Evolutionary conservation across 2,113 vertebrate genomes (phyloP).

Genomic region (Grallaria varia): DNA sequence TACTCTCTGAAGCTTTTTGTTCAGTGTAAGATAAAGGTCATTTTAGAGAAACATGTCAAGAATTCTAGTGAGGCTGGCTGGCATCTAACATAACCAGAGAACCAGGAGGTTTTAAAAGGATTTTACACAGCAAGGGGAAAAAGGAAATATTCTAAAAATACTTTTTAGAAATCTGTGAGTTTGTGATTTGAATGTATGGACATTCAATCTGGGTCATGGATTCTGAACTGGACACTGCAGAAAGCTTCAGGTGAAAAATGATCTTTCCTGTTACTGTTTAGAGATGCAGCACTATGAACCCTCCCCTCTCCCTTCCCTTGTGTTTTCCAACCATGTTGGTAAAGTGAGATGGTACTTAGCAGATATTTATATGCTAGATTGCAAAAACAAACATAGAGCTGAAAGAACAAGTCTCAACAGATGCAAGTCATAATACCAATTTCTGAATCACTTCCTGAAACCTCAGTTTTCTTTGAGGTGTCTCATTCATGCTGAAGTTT

Average conservation of each 20-base stretch:
- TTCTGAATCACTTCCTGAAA: conserved; percentile 31
- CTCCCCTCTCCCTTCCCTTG: not conserved
- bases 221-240: not conserved
- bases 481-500: not conserved
- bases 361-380: not conserved
- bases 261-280: not conserved
- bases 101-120: not conserved
- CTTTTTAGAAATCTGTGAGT: not conserved
- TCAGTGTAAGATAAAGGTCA: conserved; percentile 25
- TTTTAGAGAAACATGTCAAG: not conserved
- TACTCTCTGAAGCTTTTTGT: conserved; percentile 15
- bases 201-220: not conserved
- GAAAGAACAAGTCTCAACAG: conserved; percentile 23
- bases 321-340: not conserved
- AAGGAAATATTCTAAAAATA: not conserved
- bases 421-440: not conserved
- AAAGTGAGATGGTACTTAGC: not conserved
- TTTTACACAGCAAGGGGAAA: not conserved
- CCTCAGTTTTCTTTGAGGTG: not conserved
- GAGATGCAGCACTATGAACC: not conserved
- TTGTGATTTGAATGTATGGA: not conserved
- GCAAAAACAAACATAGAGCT: not conserved
- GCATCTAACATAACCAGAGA: not conserved
- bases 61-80: conserved; percentile 4
- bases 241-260: not conserved